A percentile compares a stretch with the other conserved stretches of the same genome.
phyloP scores from a whole-genome alignment of 64 coral and sea anemone species.

The Platygyra sinensis region DNA sequence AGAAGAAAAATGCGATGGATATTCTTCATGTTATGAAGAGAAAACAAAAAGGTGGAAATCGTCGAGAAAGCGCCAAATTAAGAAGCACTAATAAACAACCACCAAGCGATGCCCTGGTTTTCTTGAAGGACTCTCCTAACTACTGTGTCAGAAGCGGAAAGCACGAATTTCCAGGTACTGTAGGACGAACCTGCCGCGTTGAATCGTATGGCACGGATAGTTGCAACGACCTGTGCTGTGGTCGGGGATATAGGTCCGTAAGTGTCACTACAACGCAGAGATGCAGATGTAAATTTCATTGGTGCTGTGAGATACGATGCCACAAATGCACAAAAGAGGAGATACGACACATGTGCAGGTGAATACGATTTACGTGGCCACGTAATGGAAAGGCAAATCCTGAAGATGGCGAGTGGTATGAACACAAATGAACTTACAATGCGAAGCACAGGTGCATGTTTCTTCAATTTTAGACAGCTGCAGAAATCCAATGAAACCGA shows the following conservation, averaged over 20 bases:
- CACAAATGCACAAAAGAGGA: constrained; percentile 47
- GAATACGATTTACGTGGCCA: neutral
- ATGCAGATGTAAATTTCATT: constrained; percentile 86
- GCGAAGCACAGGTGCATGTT: neutral
- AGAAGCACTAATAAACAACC: constrained; percentile 10
- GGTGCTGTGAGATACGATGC: constrained; percentile 89
- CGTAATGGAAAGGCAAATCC: neutral
- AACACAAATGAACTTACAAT: neutral
- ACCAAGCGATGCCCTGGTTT: constrained; percentile 40
- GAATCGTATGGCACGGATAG: constrained; percentile 41
- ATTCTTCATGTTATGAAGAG: neutral
- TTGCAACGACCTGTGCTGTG: constrained; percentile 77
- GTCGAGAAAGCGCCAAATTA: neutral
- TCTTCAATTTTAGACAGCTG: neutral
- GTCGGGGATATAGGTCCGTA: constrained; percentile 41
- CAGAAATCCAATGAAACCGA: neutral
- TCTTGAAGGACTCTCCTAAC: constrained; percentile 64
- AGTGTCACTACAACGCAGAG: neutral
- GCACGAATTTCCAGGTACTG: constrained; percentile 49
- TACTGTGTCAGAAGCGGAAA: constrained; percentile 58
- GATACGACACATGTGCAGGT: constrained; percentile 25
- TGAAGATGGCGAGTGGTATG: neutral
- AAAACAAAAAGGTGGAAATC: neutral
- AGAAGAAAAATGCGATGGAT: constrained; percentile 23
- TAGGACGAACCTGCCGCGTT: constrained; percentile 63